Conservation (phyloP, 2,888 invertebrate genomes). For the Cordilura impudica region DNA sequence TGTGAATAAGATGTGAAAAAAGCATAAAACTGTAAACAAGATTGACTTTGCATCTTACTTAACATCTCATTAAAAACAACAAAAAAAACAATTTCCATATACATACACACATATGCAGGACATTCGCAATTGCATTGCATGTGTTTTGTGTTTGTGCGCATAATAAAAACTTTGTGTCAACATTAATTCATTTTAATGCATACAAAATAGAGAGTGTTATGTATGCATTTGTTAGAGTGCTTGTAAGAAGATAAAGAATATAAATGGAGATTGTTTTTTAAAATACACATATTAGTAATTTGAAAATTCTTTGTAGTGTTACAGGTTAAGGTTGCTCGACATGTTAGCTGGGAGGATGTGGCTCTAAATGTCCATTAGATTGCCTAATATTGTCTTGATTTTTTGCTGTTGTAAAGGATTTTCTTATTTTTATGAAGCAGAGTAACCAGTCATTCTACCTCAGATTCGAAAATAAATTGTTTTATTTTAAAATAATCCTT, state of each 20-base stretch:
- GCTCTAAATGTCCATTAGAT: too few relatives aligned
- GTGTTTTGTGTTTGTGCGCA: constrained; percentile 15
- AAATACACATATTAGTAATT: not conserved
- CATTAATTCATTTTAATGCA: constrained; percentile 66
- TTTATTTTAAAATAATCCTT: too few relatives aligned
- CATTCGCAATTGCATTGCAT: constrained; percentile 54
- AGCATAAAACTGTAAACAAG: constrained; percentile 61
- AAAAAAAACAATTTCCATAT: not conserved
- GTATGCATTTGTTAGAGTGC: not conserved
- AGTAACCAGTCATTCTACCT: too few relatives aligned
- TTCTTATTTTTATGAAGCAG: too few relatives aligned
- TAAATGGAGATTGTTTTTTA: not conserved
- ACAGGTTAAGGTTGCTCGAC: too few relatives aligned
- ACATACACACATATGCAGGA: constrained; percentile 37
- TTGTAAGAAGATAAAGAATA: not conserved
- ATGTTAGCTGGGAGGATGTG: too few relatives aligned
- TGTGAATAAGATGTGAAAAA: constrained; percentile 20
- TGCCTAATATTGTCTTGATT: too few relatives aligned
- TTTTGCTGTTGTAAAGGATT: too few relatives aligned
- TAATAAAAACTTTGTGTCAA: constrained; percentile 55
- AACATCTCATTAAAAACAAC: constrained; percentile 66
- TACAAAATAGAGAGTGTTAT: constrained; percentile 51
- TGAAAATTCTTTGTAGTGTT: not conserved
- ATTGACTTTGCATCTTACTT: constrained; percentile 67
- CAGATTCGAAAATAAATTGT: too few relatives aligned